Base-by-base conservation (phyloP, 2,113 vertebrate species). In the Xiphophorus couchianus region DNA sequence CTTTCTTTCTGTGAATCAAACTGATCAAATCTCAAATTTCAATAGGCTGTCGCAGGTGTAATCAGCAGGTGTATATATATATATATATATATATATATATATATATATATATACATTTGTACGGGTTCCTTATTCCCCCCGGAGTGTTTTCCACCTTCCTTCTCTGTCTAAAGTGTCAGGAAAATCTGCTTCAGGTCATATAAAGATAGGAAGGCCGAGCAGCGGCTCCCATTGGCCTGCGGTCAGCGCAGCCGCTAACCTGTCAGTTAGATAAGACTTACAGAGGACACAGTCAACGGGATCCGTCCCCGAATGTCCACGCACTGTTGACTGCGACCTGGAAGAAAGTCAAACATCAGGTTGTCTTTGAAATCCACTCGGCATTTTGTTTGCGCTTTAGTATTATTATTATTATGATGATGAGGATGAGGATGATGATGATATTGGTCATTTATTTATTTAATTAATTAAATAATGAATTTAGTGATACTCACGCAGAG, bases 231-330 rank as follows among this genome's bases (percentile, higher is more conserved):
- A 29, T 42, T 63, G 67, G 65, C 51, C 51, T 58, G 51, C 7
- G 19, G 17, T 19, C 44, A 48, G 17, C 44, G 44, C 44, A n/a
- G 51, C 51, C 51, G 19, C 73, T 77, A 62, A 72, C 71, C 72
- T 67, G 69, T 39, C 68, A 42, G 62, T 42, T 29, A 62, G 77
- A 77, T 73, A 74, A 58, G 51, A 22, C 22, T n/a, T 31, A 69
- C 11, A 72, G 79, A 76, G 80, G 81, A 78, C 85, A 88, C 82
- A 78, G 72, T 83, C 73, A 48, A 19, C 3, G 39, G 39, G 15
- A 5, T 48, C 44, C 5, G 44, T 19, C 51, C 22, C 8, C 6
- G 22, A n/a, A 10, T 25, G 22, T 58, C 51, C 51, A n/a, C 51
- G 22, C 51, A 5, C 22, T 58, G 7, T 10, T 58, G 7, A 3